Conservation (phyloP, 2,113 vertebrate genomes). For the Piaya cayana region DNA sequence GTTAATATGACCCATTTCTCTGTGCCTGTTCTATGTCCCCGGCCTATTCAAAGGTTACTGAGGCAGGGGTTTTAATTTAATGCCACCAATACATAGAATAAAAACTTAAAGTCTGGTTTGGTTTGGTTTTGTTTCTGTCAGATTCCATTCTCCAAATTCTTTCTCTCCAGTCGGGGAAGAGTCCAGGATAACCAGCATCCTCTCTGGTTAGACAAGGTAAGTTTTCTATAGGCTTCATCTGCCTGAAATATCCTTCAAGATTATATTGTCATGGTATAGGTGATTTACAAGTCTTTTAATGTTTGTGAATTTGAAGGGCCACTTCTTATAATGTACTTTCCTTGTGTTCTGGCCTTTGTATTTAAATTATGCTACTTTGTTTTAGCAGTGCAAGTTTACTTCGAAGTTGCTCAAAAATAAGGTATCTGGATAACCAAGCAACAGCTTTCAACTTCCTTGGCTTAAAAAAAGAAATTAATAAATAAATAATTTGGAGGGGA, state of each 20-base stretch:
- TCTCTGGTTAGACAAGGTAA: slow-evolving; percentile 89
- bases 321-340: neutral
- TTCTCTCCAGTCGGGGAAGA: slow-evolving; percentile 88
- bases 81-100: too few relatives aligned
- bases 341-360: neutral
- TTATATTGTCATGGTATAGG: neutral
- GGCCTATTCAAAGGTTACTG: neutral
- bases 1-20: neutral
- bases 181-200: slow-evolving; percentile 86
- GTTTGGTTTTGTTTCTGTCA: slow-evolving; percentile 56
- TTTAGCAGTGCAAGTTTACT: neutral
- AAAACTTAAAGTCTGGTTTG: neutral
- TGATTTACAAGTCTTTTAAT: neutral
- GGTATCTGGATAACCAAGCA: neutral
- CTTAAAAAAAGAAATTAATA: neutral
- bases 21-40: neutral
- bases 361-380: neutral
- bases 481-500: neutral
- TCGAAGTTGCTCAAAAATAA: neutral
- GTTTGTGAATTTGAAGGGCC: neutral
- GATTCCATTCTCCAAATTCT: slow-evolving; percentile 98
- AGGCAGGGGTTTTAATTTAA: neutral
- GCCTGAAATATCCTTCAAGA: neutral
- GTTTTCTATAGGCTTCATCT: neutral
- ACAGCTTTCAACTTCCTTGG: neutral